A percentile compares a stretch with the other conserved stretches of the same genome.
Conservation (phyloP, 2,113 vertebrate species). For the Atlantisia rogersi region DNA sequence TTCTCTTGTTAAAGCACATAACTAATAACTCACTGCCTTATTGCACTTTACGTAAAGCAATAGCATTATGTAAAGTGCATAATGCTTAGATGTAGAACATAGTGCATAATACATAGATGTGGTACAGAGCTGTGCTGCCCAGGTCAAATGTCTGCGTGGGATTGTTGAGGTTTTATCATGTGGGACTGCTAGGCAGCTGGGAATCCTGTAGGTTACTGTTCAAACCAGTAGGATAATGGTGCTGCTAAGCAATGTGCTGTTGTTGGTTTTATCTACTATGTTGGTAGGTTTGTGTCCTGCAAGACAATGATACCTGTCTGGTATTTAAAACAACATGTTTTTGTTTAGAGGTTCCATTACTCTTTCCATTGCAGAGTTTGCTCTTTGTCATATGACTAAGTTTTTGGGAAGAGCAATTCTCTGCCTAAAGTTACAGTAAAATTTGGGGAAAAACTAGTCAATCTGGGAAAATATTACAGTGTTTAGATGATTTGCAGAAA, state of each 20-base stretch:
- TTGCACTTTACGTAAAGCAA: fast-evolving
- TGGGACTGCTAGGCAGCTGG: background rate
- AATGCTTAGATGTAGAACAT: background rate
- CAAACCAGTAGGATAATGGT: background rate
- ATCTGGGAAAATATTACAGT: background rate
- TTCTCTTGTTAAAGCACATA: background rate
- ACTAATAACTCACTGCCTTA: background rate
- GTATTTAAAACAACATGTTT: background rate
- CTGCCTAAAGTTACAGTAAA: background rate
- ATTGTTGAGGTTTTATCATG: background rate
- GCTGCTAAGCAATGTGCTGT: background rate
- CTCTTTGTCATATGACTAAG: background rate
- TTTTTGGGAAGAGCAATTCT: background rate
- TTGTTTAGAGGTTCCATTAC: background rate
- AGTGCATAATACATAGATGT: background rate
- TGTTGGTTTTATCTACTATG: background rate
- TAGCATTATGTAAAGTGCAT: background rate
- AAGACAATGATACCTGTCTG: background rate
- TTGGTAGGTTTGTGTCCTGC: background rate
- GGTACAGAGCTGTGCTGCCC: background rate
- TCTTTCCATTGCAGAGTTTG: background rate
- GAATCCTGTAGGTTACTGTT: background rate
- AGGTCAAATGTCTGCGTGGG: background rate
- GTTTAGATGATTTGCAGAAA: background rate
- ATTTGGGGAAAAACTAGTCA: background rate